Conservation (phyloP, 2,888 invertebrate genomes). For the Thera obeliscata region DNA sequence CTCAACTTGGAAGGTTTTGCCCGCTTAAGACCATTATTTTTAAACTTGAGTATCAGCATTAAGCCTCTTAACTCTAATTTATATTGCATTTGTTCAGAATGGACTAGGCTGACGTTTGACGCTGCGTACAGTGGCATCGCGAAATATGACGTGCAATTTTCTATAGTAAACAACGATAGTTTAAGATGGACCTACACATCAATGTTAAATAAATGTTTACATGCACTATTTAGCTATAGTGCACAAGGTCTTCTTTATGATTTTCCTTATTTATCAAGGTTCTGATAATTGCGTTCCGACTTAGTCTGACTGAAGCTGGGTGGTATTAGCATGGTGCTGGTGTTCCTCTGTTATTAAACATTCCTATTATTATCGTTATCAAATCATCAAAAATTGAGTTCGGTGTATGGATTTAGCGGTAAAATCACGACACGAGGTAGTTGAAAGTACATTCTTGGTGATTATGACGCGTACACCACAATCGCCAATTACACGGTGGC, state of each 20-base stretch:
- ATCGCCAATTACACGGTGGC: constrained; percentile 79
- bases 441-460: constrained; percentile 59
- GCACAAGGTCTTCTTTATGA: background rate
- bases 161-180: background rate
- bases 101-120: background rate
- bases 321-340: background rate
- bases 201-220: background rate
- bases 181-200: background rate
- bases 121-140: background rate
- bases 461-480: constrained; percentile 68
- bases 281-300: background rate
- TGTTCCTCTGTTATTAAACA: background rate
- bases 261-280: constrained; percentile 1
- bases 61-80: background rate
- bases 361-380: background rate
- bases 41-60: constrained; percentile 29
- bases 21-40: constrained; percentile 60
- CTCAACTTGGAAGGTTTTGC: constrained; percentile 71
- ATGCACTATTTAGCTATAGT: background rate
- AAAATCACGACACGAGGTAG: constrained; percentile 10
- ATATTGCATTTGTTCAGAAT: too few species aligned
- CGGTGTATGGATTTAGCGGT: background rate
- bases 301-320: background rate
- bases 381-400: background rate
- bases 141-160: background rate